Evolutionary conservation across 2,888 invertebrate species (phyloP), one percentile per base, ranked within the genome.

Genomic region (Tachina grossa): DNA sequence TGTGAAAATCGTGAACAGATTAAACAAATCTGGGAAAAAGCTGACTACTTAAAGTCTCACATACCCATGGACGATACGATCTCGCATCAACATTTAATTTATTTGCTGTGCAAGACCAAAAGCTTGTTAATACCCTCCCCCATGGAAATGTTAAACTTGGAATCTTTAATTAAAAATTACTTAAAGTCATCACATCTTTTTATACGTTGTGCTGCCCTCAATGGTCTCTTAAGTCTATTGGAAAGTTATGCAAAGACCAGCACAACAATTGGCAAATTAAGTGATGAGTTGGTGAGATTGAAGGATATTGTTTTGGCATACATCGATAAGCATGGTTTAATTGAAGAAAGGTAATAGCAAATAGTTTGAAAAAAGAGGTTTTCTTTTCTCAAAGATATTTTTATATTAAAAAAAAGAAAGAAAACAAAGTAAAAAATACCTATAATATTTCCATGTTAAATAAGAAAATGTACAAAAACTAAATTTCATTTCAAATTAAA

Each of bases 51-150:
- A 63, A 94, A 95, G 41, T 95, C 94, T 89, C 93, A 93, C 81
- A 96, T 96, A 90, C 94, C 95, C 16, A 92, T 93, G 77, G 97
- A 97, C 91, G 97, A 97, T 92, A 96, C 96, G 89, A 94, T 97
- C 80, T 93, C 96, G 41, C 95, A 95, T 92, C 89, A 93, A 91
- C 90, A 93, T 88, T 92, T 93, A 87, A 92, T 93, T 88, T 93
- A 93, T 90, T 90, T 93, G 87, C 87, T 93, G 88, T 93, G 93
- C 89, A 92, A 92, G 87, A 92, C 92, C 69, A 92, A 92, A 88
- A 91, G 93, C 22, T 90, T 93, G 83, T 89, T 93, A 87, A 91
- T 93, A 87, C 93, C 93, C 72, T 91, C 93, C 77, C 88, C 89
- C 74, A 88, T 88, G 68, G 93, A 93, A 86, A 89, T 93, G 89